Percentiles rank a stretch among this genome's conserved stretches.
Evolutionary conservation across 2,888 invertebrate species (phyloP).

Genomic region (Ferrisia virgata): DNA sequence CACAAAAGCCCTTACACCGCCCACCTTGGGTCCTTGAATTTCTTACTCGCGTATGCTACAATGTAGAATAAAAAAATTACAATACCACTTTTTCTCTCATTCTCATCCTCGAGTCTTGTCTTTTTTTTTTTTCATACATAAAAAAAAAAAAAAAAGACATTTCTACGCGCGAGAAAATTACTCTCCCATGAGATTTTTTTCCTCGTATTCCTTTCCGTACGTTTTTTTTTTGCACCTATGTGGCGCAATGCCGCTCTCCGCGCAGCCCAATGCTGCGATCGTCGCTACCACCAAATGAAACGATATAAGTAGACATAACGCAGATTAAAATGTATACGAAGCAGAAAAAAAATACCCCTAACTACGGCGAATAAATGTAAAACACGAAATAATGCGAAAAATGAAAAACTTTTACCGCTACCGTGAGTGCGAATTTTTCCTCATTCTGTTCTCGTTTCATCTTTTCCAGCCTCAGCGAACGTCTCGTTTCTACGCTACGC

Average conservation of each 20-base stretch:
- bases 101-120: neutral
- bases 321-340: conserved; percentile 40
- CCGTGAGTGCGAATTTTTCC: neutral
- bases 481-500: neutral
- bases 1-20: neutral
- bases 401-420: conserved; percentile 35
- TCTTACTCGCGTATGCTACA: neutral
- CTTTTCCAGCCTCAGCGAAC: neutral
- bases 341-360: conserved; percentile 25
- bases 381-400: conserved; percentile 40
- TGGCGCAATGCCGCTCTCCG: no score
- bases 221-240: no score
- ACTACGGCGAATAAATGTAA: conserved; percentile 29
- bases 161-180: neutral
- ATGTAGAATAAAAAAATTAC: conserved; percentile 7
- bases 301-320: conserved; percentile 42
- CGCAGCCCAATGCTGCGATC: neutral
- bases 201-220: no score
- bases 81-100: neutral
- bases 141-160: neutral
- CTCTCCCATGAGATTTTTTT: conserved; percentile 1
- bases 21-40: no score
- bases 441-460: neutral
- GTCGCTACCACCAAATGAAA: conserved; percentile 28
- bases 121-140: neutral